Evolutionary conservation across 2,113 vertebrate genomes (phyloP), one percentile per base, ranked within the genome.

Genomic region (Acrocephalus kingi): DNA sequence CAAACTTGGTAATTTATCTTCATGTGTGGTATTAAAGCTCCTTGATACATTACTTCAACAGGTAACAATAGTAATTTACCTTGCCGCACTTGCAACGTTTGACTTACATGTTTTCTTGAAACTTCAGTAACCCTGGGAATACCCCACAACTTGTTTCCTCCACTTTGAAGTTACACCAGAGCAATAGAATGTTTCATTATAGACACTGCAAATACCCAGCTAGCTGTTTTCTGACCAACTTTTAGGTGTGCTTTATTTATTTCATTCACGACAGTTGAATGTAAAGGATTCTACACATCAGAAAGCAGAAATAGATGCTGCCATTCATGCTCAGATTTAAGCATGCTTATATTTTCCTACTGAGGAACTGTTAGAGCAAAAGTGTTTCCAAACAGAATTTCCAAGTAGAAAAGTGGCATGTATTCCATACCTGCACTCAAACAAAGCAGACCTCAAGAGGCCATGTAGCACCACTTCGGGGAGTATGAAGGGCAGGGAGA

Each of bases 121-220:
- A 56, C 5, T 49, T 66, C 20, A 85, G 30, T 56, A 41, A 59
- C 41, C 17, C 27, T 17, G 10, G 4, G 11, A 51, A 55, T 23
- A 49, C 6, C 11, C 23, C 30, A 8, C 27, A 64, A 63, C 4
- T 48, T 6, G 3, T 25, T 46, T 62, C 30, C n/a, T 66, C 39
- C 67, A 58, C 18, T 49, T 24, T 1, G 8, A 87, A 48, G 23
- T 43, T 35, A 67, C 0, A 27, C 10, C 49, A 73, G 43, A 73
- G 39, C 30, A 69, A 48, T 0, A 35, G 3, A 33, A 51, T 0
- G 2, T 21, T 72, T 52, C 22, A 31, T 21, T 52, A 43, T 0
- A 64, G 37, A 30, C 14, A n/a, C 3, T 25, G 25, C 14, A 68
- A 84, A 31, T 21, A 14, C 6, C 3, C 74, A 89, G 33, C 13